Evolutionary conservation across 2,888 invertebrate genomes (phyloP).

Genomic region (Idaea straminata): DNA sequence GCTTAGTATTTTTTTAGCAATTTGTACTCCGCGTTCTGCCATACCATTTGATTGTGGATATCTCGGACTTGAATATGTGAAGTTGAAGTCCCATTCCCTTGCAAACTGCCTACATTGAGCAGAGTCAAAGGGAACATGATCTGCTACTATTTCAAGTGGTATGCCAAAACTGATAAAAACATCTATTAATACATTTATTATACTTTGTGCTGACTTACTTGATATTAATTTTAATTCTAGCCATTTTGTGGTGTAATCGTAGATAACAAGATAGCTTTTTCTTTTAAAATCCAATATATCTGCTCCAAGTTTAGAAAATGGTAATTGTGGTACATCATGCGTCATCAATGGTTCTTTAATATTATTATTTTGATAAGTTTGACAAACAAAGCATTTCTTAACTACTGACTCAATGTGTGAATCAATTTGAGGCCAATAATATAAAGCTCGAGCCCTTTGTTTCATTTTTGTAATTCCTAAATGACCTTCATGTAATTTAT

Average conservation of each 20-base stretch:
- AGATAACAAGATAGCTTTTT: constrained; percentile 17
- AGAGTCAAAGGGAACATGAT: constrained; percentile 14
- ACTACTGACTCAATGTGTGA: constrained; percentile 32
- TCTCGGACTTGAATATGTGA: constrained; percentile 7
- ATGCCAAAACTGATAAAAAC: too few species aligned
- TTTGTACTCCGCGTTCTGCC: constrained; percentile 14
- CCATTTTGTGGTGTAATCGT: constrained; percentile 14
- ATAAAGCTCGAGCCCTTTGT: constrained; percentile 31
- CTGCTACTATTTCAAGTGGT: too few species aligned
- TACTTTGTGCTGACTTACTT: constrained; percentile 14
- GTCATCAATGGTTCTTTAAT: constrained; percentile 22
- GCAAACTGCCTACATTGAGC: constrained; percentile 11
- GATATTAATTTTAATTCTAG: constrained; percentile 14
- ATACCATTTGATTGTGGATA: constrained; percentile 14
- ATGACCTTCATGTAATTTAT: constrained; percentile 34
- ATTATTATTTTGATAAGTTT: constrained; percentile 27
- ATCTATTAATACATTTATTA: too few species aligned
- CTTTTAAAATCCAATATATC: constrained; percentile 24
- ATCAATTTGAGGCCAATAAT: constrained; percentile 42
- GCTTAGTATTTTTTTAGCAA: constrained; percentile 10
- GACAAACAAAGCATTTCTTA: constrained; percentile 20
- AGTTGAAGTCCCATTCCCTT: constrained; percentile 9
- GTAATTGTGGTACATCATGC: constrained; percentile 19
- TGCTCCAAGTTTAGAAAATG: constrained; percentile 24
- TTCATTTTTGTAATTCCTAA: constrained; percentile 34